Evolutionary conservation across 2,888 invertebrate species (phyloP), one percentile per base, ranked within the genome.

Genomic region (Linnaemya tessellans): DNA sequence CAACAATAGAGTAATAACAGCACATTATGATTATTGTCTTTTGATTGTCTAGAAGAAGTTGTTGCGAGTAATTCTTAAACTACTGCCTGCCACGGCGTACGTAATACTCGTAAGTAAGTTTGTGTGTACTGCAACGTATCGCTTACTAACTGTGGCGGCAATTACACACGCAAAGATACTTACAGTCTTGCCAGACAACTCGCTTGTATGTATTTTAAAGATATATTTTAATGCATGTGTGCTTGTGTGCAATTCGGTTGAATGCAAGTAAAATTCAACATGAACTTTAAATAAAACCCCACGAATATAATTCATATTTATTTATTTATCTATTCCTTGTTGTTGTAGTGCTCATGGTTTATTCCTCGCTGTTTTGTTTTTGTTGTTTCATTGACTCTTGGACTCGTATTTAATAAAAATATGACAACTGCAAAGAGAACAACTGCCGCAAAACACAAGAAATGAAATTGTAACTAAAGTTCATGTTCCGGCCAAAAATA

Each of bases 11-110:
- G 62, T 18, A 77, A 81, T 49, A 67, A 18, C 49, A 67, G 41
- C 65, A 67, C 73, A 80, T 74, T 82, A 82, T 30, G 77, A 77
- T 65, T 65, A 83, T 83, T 82, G 77, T 77, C 77, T 82, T 82
- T 82, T 78, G 82, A 82, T 82, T 71, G 82, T 78, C 82, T 83
- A 51, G 51, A 54, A 77, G 64, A 77, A 58, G 71, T 83, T 71
- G 49, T 65, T 56, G 11, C 43, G 46, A 13, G n/a, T 62, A 62
- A 71, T 54, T 51, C 79, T 70, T 79, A 54, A 79, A n/a, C 70
- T 62, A 46, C 10, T 79, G 30, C 30, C 41, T 41, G 43, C 54
- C 70, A 62, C 51, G 22, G 56, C 18, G 8, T 18, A 49, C 15
- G 13, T n/a, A n/a, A 9, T 9, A 1, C 15, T 1, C 30, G 18